Percentiles rank a stretch among this genome's conserved stretches.
phyloP scores from a whole-genome alignment of 1,140 invertebrate species.

The Drosophila punjabiensis region DNA sequence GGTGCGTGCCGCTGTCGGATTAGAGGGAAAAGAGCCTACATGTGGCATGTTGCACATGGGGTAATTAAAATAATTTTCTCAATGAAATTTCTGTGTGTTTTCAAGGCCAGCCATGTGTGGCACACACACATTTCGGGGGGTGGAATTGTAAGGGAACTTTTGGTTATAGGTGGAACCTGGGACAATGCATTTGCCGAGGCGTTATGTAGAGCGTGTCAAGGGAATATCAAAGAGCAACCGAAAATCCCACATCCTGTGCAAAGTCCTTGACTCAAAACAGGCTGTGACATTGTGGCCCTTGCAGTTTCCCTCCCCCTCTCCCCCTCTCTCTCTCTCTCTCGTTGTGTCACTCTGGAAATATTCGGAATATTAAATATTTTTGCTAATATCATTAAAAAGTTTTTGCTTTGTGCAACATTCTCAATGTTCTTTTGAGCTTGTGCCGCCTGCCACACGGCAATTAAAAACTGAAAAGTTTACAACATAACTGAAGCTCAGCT shows the following conservation, averaged over 20 bases:
- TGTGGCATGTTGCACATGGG: conserved; percentile 49
- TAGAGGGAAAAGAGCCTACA: conserved; percentile 13
- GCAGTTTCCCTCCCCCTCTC: not conserved
- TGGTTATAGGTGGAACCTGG: conserved; percentile 10
- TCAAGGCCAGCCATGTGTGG: conserved; percentile 78
- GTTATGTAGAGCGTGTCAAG: conserved; percentile 60
- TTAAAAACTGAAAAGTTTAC: conserved; percentile 67
- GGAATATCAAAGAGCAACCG: conserved; percentile 54
- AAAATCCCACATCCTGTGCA: conserved; percentile 60
- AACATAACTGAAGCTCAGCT: conserved; percentile 43
- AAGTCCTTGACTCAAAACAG: conserved; percentile 63
- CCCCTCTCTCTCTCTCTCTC: not conserved
- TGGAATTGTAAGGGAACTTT: conserved; percentile 43
- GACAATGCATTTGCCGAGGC: conserved; percentile 36
- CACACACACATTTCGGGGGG: conserved; percentile 62
- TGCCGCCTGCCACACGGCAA: conserved; percentile 52
- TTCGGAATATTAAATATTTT: conserved; percentile 63
- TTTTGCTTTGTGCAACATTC: conserved; percentile 66
- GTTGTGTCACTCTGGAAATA: conserved; percentile 18
- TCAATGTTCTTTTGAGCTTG: conserved; percentile 43
- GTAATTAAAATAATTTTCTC: conserved; percentile 81
- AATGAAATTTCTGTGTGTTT: conserved; percentile 63
- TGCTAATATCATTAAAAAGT: conserved; percentile 80
- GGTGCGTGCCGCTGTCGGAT: conserved; percentile 67
- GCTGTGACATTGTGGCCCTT: conserved; percentile 37